A percentile compares a stretch with the other conserved stretches of the same genome.
Conservation (phyloP, 2,797 vertebrate species). For the Hydrolagus colliei region DNA sequence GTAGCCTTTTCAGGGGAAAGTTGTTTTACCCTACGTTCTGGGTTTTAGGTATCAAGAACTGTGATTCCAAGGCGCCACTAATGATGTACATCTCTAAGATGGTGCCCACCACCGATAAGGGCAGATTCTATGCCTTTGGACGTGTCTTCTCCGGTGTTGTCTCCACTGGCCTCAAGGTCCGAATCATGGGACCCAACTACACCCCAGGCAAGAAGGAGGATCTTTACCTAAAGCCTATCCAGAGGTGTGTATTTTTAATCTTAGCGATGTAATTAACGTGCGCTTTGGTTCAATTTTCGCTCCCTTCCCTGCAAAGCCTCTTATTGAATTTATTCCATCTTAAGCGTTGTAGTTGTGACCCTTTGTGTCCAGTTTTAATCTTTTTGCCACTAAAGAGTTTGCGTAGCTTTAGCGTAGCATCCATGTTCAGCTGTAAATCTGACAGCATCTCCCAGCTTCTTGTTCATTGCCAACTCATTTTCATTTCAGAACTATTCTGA, state of each 20-base stretch:
- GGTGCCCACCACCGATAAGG: constrained; percentile 90
- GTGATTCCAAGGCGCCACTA: constrained; percentile 81
- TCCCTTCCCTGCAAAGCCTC: background rate
- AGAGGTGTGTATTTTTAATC: constrained; percentile 63
- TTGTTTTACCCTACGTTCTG: no score
- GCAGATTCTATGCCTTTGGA: constrained; percentile 90
- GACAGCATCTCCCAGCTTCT: background rate
- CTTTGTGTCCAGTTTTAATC: background rate
- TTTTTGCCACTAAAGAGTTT: background rate
- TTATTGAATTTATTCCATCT: background rate
- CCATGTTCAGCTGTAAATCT: no score
- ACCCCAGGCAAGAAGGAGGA: constrained; percentile 91
- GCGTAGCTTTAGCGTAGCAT: no score
- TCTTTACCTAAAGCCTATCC: constrained; percentile 87
- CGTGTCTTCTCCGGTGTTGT: constrained; percentile 86
- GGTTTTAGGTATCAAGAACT: constrained; percentile 81
- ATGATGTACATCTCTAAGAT: constrained; percentile 99
- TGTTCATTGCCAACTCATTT: background rate
- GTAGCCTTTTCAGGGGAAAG: no score
- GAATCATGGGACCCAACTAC: constrained; percentile 96
- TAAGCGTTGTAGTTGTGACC: background rate
- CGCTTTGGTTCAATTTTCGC: no score
- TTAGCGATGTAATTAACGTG: background rate
- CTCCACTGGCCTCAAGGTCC: constrained; percentile 83
- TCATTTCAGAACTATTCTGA: constrained; percentile 76